Base-by-base conservation (phyloP, 1,140 invertebrate genomes). In the Tyrophagus putrescentiae region DNA sequence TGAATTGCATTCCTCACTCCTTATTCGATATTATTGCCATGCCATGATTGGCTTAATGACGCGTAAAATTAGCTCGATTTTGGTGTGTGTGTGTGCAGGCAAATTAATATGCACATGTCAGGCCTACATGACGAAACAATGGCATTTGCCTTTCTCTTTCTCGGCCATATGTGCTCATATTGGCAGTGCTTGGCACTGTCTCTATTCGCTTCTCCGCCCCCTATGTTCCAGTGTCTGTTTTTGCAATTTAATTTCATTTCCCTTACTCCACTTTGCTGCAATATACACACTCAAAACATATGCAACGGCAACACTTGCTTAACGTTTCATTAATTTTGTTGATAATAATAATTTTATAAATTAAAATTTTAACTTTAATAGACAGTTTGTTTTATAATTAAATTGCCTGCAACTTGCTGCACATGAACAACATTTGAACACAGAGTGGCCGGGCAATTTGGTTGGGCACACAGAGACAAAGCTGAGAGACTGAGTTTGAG, bases 361-460 rank as follows among this genome's bases (percentile, higher is more conserved):
- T 48, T 48, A 48, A 48, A 48, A 48, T 7, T 18, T 21, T 13
- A 7, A 48, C 18, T 48, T 48, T 48, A 18, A 48, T 48, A 48
- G 45, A 48, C 45, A 48, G 45, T 48, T 48, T 48, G 45, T 48
- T 48, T 21, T n/a, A n/a, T 48, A 48, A 48, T 48, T 48, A 48
- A 48, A 48, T 48, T 48, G 45, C 45, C 18, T 48, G n/a, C n/a
- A n/a, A n/a, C n/a, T n/a, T n/a, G n/a, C n/a, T n/a, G n/a, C n/a
- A n/a, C n/a, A n/a, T n/a, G n/a, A n/a, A n/a, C n/a, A n/a, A n/a
- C n/a, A n/a, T n/a, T n/a, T n/a, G n/a, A n/a, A n/a, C n/a, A n/a
- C n/a, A n/a, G n/a, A n/a, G n/a, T n/a, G n/a, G n/a, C n/a, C n/a
- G n/a, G n/a, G n/a, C n/a, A n/a, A n/a, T n/a, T n/a, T n/a, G n/a